These are phyloP conservation scores for Tethya wilhelma DNA, from an alignment of 37 sponge, comb jelly and placozoan genomes.

Conservation along the genomic window DNA sequence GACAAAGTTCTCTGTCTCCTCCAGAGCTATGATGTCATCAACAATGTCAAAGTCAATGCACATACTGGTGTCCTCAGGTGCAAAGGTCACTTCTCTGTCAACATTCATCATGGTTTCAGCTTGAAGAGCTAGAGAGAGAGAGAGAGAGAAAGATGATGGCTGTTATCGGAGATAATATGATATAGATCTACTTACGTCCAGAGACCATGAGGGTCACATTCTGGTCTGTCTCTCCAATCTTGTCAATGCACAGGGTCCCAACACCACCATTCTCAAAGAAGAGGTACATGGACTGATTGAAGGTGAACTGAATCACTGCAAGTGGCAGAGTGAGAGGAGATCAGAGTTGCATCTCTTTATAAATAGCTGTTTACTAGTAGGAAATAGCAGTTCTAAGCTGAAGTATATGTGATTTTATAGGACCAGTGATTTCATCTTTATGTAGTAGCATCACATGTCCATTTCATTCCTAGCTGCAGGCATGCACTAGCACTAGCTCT, in stretches of 20 bases:
- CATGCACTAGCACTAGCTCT: background rate
- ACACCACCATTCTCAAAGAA: constrained; percentile 6
- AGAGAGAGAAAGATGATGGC: background rate
- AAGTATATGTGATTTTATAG: too few relatives aligned
- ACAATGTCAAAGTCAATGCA: constrained; percentile 2
- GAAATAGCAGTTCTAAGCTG: too few relatives aligned
- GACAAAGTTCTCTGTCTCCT: constrained; percentile 9
- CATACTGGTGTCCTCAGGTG: background rate
- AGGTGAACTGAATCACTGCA: constrained; percentile 17
- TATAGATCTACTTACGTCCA: constrained; percentile 34
- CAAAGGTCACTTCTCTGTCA: constrained; percentile 8
- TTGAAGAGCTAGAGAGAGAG: constrained; percentile 24
- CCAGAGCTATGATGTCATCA: constrained; percentile 32
- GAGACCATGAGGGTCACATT: constrained; percentile 3
- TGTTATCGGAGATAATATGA: background rate
- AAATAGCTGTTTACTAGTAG: too few relatives aligned
- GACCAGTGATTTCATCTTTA: too few relatives aligned
- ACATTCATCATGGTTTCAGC: background rate
- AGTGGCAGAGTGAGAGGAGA: background rate
- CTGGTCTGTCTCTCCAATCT: background rate
- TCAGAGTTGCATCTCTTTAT: background rate
- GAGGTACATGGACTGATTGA: constrained; percentile 10
- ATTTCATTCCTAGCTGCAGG: too few relatives aligned
- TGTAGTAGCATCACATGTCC: too few relatives aligned
- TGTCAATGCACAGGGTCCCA: constrained; percentile 18